Evolutionary conservation across 2,797 vertebrate species (phyloP).

Genomic region (Parotocinclus haroldoi): DNA sequence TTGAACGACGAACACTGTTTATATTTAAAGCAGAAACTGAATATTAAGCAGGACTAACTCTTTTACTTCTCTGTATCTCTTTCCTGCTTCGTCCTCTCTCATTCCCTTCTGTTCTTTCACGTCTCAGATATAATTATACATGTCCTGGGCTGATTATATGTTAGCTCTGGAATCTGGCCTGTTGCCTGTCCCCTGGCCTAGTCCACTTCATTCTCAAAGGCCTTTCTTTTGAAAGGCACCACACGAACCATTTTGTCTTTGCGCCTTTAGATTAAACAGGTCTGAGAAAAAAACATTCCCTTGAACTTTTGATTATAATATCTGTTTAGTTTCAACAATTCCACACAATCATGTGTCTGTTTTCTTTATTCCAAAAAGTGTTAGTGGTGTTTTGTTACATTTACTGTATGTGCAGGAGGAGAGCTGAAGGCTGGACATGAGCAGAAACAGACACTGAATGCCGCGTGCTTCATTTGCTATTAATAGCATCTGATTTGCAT

Average conservation of each 20-base stretch:
- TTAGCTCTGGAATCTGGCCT: slow-evolving; percentile 87
- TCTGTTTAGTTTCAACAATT: slow-evolving; percentile 19
- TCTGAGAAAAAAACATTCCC: slow-evolving; percentile 14
- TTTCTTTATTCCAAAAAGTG: not conserved
- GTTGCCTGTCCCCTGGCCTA: slow-evolving; percentile 76
- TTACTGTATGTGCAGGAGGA: slow-evolving; percentile 1
- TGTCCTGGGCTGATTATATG: slow-evolving; percentile 85
- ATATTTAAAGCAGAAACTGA: slow-evolving; percentile 69
- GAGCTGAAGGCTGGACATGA: not conserved
- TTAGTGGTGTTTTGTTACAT: slow-evolving; percentile 42
- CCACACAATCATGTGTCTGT: slow-evolving; percentile 4
- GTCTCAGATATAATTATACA: slow-evolving; percentile 79
- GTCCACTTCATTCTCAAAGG: slow-evolving; percentile 71
- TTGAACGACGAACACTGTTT: slow-evolving; percentile 59
- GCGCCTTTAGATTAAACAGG: slow-evolving; percentile 30
- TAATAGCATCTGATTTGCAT: too few species aligned
- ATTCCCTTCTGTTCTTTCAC: slow-evolving; percentile 71
- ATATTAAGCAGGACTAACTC: slow-evolving; percentile 64
- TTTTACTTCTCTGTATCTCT: slow-evolving; percentile 59
- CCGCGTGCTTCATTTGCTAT: too few species aligned
- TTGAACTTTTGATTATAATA: slow-evolving; percentile 29
- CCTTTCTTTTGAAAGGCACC: slow-evolving; percentile 70
- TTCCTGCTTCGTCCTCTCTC: slow-evolving; percentile 53
- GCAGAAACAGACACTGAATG: not conserved
- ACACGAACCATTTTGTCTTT: slow-evolving; percentile 59